Conservation (phyloP, 2,797 vertebrate species). For the Labroides dimidiatus region DNA sequence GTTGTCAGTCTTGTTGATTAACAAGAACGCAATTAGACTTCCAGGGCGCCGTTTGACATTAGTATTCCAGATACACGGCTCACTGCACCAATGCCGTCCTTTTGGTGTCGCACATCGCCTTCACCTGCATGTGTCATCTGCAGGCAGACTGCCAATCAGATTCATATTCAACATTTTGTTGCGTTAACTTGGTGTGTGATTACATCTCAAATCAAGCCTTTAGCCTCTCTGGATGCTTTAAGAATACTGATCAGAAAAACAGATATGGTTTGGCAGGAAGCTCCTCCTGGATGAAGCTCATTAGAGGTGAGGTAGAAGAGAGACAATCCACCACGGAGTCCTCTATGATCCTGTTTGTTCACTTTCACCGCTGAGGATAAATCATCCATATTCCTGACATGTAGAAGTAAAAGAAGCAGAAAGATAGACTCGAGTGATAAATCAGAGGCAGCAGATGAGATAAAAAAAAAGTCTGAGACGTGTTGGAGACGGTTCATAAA, state of each 20-base stretch:
- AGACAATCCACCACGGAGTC: background rate
- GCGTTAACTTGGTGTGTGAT: constrained; percentile 57
- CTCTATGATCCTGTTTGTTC: too few relatives aligned
- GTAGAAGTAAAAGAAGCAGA: too few relatives aligned
- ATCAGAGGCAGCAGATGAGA: too few relatives aligned
- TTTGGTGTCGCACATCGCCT: constrained; percentile 22
- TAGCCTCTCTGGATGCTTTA: background rate
- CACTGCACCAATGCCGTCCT: constrained; percentile 42
- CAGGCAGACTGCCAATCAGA: constrained; percentile 31
- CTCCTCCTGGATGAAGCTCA: constrained; percentile 16
- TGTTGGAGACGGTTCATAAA: too few relatives aligned
- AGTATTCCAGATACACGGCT: constrained; percentile 67
- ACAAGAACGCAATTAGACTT: constrained; percentile 78
- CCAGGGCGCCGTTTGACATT: constrained; percentile 64
- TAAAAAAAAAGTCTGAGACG: too few relatives aligned
- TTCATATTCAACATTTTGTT: constrained; percentile 49
- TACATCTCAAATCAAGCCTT: constrained; percentile 40
- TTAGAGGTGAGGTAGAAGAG: background rate
- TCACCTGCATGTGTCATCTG: constrained; percentile 41
- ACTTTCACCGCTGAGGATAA: too few relatives aligned
- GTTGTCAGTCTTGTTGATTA: constrained; percentile 80
- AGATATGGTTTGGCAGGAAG: constrained; percentile 2
- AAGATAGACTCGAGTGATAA: too few relatives aligned
- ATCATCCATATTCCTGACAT: too few relatives aligned
- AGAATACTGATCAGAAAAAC: constrained; percentile 26